These are phyloP conservation scores for Anastrepha ludens DNA, from an alignment of 1,140 invertebrate species.

Conservation along the genomic window DNA sequence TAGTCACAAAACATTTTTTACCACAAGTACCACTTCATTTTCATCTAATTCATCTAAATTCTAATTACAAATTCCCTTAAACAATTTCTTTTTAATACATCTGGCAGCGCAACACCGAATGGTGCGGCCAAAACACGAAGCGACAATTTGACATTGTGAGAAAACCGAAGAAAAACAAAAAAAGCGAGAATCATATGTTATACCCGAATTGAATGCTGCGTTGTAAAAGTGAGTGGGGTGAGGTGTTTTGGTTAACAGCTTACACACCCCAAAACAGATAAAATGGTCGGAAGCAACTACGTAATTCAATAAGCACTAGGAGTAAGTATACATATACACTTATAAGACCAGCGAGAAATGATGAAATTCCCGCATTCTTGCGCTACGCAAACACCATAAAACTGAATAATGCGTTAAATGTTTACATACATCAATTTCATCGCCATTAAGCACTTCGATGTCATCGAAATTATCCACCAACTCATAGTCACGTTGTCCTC, in stretches of 20 bases:
- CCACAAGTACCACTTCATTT: too few relatives aligned
- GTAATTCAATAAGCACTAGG: background rate
- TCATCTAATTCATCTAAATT: too few relatives aligned
- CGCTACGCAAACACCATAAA: background rate
- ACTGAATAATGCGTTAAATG: background rate
- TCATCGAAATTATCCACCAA: constrained; percentile 59
- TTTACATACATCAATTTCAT: constrained; percentile 56
- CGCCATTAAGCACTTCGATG: constrained; percentile 66
- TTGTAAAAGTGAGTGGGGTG: background rate
- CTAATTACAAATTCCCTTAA: too few relatives aligned
- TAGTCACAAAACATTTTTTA: too few relatives aligned
- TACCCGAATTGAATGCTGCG: background rate
- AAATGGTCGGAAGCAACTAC: background rate
- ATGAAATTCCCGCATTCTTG: background rate
- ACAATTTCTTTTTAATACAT: background rate
- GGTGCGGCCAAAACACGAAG: background rate
- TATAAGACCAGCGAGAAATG: background rate
- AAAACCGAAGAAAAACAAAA: background rate
- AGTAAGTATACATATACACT: background rate
- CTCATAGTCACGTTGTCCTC: background rate
- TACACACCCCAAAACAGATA: constrained; percentile 4
- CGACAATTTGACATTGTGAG: background rate
- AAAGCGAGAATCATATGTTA: constrained; percentile 21
- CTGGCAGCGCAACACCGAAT: constrained; percentile 1
- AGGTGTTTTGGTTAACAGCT: background rate